phyloP scores from a whole-genome alignment of 2,888 invertebrate genomes.

The Pristionchus arcanus region DNA sequence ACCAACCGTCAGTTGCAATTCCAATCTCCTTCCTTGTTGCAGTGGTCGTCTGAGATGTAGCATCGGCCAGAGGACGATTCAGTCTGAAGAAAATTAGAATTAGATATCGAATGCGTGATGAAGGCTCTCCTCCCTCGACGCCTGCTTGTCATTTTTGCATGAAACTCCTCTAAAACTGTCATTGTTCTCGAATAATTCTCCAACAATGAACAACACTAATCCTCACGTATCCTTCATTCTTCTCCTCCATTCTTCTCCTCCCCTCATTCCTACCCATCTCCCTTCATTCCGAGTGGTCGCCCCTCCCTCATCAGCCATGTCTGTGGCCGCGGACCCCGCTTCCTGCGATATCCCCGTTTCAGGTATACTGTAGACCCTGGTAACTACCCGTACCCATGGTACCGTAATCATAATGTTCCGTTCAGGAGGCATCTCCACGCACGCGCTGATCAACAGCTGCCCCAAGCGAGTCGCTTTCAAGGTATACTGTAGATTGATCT shows the following conservation, averaged over 20 bases:
- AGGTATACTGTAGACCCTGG: neutral
- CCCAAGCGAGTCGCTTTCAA: constrained; percentile 32
- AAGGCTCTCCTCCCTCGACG: too few relatives aligned
- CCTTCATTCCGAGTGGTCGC: constrained; percentile 15
- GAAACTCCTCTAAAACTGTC: neutral
- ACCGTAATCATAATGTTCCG: neutral
- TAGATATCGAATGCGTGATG: too few relatives aligned
- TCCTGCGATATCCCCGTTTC: constrained; percentile 9
- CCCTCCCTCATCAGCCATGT: neutral
- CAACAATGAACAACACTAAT: neutral
- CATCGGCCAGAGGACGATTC: neutral
- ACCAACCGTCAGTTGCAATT: constrained; percentile 36
- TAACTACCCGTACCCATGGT: neutral
- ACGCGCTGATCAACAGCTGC: constrained; percentile 32
- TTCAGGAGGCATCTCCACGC: constrained; percentile 11
- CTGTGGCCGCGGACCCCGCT: constrained; percentile 34
- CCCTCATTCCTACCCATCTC: neutral
- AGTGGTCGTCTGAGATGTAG: constrained; percentile 1
- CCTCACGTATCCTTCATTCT: neutral
- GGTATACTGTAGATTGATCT: constrained; percentile 15
- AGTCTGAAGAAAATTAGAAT: neutral
- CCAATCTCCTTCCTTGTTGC: constrained; percentile 8
- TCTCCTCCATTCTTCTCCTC: neutral
- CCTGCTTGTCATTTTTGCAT: constrained; percentile 15
- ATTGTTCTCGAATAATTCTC: neutral